Conservation (phyloP, 2,888 invertebrate genomes). For the Parascotia fuliginaria region DNA sequence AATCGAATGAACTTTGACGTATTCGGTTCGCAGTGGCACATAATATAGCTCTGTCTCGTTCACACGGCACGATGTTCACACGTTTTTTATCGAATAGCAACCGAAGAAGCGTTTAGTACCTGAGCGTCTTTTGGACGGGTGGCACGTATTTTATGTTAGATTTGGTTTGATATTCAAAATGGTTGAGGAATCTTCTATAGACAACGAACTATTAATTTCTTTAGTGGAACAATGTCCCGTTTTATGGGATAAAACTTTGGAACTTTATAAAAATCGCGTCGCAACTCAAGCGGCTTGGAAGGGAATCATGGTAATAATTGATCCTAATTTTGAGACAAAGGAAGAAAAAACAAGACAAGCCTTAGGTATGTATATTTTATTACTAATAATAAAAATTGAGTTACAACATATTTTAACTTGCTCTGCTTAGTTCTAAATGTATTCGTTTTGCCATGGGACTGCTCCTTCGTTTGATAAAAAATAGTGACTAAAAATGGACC, state of each 20-base stretch:
- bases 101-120: no score
- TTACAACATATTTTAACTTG: constrained; percentile 8
- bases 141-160: constrained; percentile 20
- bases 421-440: constrained; percentile 36
- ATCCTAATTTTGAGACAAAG: constrained; percentile 28
- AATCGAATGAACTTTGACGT: no score
- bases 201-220: no score
- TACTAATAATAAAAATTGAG: constrained; percentile 18
- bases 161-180: no score
- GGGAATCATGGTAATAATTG: constrained; percentile 30
- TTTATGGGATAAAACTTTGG: constrained; percentile 29
- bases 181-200: no score
- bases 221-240: constrained; percentile 28
- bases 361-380: constrained; percentile 30
- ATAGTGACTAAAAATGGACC: constrained; percentile 39
- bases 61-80: no score
- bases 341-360: constrained; percentile 32
- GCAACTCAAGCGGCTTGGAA: no score
- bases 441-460: constrained; percentile 36
- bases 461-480: constrained; percentile 40
- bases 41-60: constrained; percentile 20
- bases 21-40: constrained; percentile 28
- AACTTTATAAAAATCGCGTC: no score
- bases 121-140: neutral
- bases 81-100: no score